Evolutionary conservation across 2,888 invertebrate genomes (phyloP).

Genomic region (Drosophila birchii): DNA sequence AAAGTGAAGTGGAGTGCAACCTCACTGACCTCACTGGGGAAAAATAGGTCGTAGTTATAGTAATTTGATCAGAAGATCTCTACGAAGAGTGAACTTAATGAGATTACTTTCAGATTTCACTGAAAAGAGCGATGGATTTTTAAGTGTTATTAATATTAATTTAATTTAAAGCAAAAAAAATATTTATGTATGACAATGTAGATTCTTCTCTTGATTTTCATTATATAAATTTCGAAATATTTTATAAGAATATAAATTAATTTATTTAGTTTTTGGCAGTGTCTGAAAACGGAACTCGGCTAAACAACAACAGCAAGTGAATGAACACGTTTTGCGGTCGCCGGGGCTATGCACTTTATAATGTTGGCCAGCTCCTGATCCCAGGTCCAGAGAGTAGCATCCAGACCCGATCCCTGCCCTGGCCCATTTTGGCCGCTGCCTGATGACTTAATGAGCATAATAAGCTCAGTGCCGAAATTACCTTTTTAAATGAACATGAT

Average conservation of each 20-base stretch:
- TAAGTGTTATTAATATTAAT: background rate
- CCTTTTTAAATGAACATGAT: conserved; percentile 80
- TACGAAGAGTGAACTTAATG: background rate
- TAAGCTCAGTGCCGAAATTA: conserved; percentile 78
- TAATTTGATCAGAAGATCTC: background rate
- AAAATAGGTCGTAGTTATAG: background rate
- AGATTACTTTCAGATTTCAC: background rate
- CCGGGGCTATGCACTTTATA: conserved; percentile 62
- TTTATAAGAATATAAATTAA: background rate
- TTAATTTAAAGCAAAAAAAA: background rate
- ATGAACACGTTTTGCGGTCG: conserved; percentile 66
- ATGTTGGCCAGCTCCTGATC: conserved; percentile 49
- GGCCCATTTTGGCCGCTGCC: conserved; percentile 44
- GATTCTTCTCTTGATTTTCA: background rate
- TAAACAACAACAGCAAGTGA: conserved; percentile 62
- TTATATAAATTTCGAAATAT: background rate
- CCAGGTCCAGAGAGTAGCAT: conserved; percentile 25
- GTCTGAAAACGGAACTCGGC: conserved; percentile 26
- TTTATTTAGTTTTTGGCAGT: conserved; percentile 6
- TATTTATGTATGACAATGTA: background rate
- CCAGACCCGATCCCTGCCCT: conserved; percentile 28
- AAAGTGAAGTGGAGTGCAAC: conserved; percentile 54
- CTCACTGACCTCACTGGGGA: conserved; percentile 18
- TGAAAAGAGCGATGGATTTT: background rate
- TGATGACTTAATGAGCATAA: conserved; percentile 81